Evolutionary conservation across 2,888 invertebrate genomes (phyloP), one percentile per base, ranked within the genome.

Genomic region (Macroteleia sp.): DNA sequence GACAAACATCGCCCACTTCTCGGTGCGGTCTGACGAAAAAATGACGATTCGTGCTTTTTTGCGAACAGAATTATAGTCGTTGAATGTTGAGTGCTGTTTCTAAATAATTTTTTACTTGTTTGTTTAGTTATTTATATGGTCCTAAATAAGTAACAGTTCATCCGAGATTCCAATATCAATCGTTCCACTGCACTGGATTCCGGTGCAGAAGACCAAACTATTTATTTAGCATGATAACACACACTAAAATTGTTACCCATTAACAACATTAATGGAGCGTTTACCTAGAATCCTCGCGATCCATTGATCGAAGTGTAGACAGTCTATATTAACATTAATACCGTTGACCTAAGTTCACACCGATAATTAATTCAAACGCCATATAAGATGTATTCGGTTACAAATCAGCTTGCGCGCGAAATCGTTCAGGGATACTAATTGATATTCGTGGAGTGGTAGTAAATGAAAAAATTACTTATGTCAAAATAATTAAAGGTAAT

Each of bases 1-100:
- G 77, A 77, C 73, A 62, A 77, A 57, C 42, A 42, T 73, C 77
- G 77, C 71, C 57, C 67, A 56, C 52, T 61, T 67, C 36, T 73
- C 41, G 74, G 74, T 61, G 75, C 77, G 76, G 80, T 78, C 73
- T 69, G 77, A 80, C 71, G 59, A 69, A 36, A n/a, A 66, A 44
- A 57, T 76, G 71, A 76, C 76, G 77, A 73, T 76, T 78, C 69
- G 48, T 66, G 20, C 56, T 64, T 54, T 30, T 61, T 25, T 79
- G 74, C 70, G 74, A 74, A 74, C 39, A 36, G 66, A 71, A 32
- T 34, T 25, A 20, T 25, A n/a, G 19, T 62, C 39, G 25, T 4
- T 16, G 10, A 25, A 25, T 46, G 1, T 25, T n/a, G n/a, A n/a
- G n/a, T n/a, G n/a, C n/a, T n/a, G n/a, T n/a, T n/a, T n/a, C n/a